Evolutionary conservation across 1,140 invertebrate genomes (phyloP).

Genomic region (Drosophila subpulchrella): DNA sequence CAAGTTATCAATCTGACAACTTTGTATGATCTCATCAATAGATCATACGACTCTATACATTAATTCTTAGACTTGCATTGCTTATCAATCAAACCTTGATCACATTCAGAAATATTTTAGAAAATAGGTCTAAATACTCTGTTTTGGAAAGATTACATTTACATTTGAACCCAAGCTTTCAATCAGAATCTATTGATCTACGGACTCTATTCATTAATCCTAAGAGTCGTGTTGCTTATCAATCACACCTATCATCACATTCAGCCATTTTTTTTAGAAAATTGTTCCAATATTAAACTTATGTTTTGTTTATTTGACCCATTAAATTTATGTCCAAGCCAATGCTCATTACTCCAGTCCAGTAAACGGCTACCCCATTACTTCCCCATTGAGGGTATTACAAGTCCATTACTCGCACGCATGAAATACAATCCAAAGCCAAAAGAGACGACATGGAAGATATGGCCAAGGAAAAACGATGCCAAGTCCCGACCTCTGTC

Average conservation of each 20-base stretch:
- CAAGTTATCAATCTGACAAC: no score
- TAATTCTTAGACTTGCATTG: no score
- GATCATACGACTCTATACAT: no score
- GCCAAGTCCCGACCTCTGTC: constrained; percentile 68
- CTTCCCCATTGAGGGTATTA: constrained; percentile 9
- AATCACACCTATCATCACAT: not conserved
- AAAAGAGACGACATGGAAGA: constrained; percentile 12
- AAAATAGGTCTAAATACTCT: no score
- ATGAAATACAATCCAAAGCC: constrained; percentile 11
- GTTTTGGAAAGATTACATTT: no score
- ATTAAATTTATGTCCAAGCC: constrained; percentile 1
- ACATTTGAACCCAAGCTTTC: no score
- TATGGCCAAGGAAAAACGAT: constrained; percentile 56
- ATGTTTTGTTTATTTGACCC: not conserved
- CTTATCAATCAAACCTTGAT: not conserved
- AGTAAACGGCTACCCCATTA: constrained; percentile 7
- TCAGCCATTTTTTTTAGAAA: not conserved
- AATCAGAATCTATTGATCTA: no score
- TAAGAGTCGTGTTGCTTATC: not conserved
- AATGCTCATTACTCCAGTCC: not conserved
- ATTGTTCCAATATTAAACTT: not conserved
- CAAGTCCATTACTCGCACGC: constrained; percentile 38
- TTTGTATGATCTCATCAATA: no score
- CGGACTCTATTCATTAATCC: no score
- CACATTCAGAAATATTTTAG: no score